phyloP scores from a whole-genome alignment of 23 tunicate genomes.

The Pegea sp. region DNA sequence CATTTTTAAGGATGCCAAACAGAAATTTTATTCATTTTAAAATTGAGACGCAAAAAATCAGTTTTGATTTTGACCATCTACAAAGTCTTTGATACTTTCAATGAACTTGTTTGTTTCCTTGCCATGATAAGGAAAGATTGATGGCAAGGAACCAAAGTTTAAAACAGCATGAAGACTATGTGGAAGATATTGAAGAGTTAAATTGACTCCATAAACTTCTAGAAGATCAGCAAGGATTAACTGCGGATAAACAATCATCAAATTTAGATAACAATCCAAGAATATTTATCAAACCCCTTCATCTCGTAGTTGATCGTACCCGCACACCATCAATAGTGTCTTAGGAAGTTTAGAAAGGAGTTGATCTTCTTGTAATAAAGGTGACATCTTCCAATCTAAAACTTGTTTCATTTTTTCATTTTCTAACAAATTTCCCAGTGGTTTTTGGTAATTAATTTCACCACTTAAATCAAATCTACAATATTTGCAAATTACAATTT shows the following conservation, averaged over 20 bases:
- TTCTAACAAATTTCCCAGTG: too few relatives aligned
- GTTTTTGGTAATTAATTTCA: too few relatives aligned
- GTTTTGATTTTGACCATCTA: too few relatives aligned
- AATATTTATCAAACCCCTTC: constrained; percentile 43
- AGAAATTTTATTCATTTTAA: too few relatives aligned
- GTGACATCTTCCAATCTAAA: constrained; percentile 22
- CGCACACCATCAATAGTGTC: constrained; percentile 33
- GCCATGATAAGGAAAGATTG: constrained; percentile 12
- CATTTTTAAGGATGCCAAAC: too few relatives aligned
- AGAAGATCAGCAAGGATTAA: too few relatives aligned
- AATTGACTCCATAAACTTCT: too few relatives aligned
- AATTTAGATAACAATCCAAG: not conserved
- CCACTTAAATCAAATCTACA: too few relatives aligned
- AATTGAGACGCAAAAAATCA: too few relatives aligned
- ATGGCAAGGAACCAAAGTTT: constrained; percentile 10
- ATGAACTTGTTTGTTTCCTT: constrained; percentile 12
- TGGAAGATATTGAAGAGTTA: constrained; percentile 27
- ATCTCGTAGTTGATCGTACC: constrained; percentile 56
- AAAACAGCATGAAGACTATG: constrained; percentile 30
- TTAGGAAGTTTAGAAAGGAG: constrained; percentile 8
- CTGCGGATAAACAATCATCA: not conserved
- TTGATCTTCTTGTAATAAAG: constrained; percentile 17
- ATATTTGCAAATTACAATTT: too few relatives aligned
- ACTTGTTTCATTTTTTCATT: too few relatives aligned
- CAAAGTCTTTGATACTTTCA: constrained; percentile 7